phyloP scores from a whole-genome alignment of 2,888 invertebrate genomes.

The Galeruca laticollis region DNA sequence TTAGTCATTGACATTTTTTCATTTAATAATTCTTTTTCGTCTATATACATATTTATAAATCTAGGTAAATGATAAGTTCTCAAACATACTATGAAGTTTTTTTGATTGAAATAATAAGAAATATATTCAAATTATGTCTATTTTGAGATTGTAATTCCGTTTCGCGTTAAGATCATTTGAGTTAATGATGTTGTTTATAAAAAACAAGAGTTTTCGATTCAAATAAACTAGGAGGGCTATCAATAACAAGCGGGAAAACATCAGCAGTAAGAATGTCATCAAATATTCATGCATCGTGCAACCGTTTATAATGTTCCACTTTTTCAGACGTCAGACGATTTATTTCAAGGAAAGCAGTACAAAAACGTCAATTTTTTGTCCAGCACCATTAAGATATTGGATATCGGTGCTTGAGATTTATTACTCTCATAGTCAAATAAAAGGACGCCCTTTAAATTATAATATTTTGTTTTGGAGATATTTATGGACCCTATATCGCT shows the following conservation, averaged over 20 bases:
- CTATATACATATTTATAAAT: no score
- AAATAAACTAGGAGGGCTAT: constrained; percentile 31
- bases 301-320: constrained; percentile 38
- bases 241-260: constrained; percentile 35
- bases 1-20: no score
- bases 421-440: constrained; percentile 42
- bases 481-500: constrained; percentile 30
- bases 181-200: constrained; percentile 14
- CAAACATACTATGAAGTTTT: no score
- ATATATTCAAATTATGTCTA: not conserved
- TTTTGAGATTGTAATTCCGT: not conserved
- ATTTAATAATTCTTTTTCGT: no score
- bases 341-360: constrained; percentile 41
- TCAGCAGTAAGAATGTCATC: constrained; percentile 37
- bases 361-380: constrained; percentile 45
- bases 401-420: constrained; percentile 44
- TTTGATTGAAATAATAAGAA: not conserved
- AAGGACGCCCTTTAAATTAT: constrained; percentile 40
- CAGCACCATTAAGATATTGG: constrained; percentile 47
- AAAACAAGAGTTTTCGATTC: constrained; percentile 19
- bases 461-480: constrained; percentile 36
- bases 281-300: constrained; percentile 36
- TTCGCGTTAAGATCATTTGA: constrained; percentile 1
- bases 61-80: no score
- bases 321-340: constrained; percentile 41